Conservation (phyloP, 2,113 vertebrate species). For the Furnarius figulus region DNA sequence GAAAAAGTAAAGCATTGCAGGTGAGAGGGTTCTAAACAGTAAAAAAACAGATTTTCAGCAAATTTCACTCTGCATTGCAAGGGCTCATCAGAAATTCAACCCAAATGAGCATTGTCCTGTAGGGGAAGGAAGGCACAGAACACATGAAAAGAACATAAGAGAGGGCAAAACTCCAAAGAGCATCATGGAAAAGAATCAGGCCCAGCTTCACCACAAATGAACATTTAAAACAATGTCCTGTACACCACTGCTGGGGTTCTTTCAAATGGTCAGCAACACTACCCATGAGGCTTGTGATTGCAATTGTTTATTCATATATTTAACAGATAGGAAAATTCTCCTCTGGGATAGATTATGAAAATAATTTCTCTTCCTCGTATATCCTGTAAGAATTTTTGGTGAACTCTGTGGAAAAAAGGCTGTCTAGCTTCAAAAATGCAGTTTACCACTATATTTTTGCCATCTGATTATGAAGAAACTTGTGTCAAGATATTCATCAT, state of each 20-base stretch:
- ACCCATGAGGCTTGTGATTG: background rate
- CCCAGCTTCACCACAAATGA: background rate
- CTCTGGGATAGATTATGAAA: background rate
- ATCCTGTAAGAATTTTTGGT: background rate
- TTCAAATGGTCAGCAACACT: background rate
- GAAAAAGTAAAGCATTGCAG: background rate
- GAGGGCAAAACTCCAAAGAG: background rate
- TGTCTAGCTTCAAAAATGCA: background rate
- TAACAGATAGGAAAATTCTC: background rate
- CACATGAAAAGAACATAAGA: background rate
- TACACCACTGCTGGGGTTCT: background rate
- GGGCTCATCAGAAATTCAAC: background rate
- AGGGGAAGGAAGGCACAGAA: background rate
- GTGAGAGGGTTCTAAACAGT: background rate
- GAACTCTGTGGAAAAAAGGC: background rate
- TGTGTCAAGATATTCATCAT: background rate
- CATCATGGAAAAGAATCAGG: background rate
- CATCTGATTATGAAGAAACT: background rate
- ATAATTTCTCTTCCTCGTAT: background rate
- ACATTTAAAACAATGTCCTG: background rate
- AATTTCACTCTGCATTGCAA: background rate
- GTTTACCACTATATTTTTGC: background rate
- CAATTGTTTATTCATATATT: background rate
- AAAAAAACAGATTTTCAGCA: background rate
- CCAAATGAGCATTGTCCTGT: fast-evolving